Conservation (phyloP, 2,888 invertebrate genomes). For the Patella caerulea region DNA sequence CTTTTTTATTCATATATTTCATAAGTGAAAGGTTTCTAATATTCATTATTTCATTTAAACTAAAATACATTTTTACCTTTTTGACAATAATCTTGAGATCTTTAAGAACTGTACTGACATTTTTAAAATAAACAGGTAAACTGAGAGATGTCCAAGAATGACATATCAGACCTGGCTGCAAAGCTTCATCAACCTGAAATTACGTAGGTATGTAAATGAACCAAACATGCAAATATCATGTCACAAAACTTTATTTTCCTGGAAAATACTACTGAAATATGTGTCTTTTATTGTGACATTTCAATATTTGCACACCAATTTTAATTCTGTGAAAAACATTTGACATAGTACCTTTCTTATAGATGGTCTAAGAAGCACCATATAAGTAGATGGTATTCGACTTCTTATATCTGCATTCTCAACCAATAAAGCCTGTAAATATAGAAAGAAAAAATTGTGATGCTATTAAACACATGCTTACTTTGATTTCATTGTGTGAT, state of each 20-base stretch:
- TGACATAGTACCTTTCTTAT: constrained; percentile 73
- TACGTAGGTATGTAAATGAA: no score
- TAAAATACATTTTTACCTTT: constrained; percentile 43
- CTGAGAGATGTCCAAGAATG: constrained; percentile 88
- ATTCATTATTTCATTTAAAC: no score
- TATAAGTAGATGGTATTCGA: constrained; percentile 79
- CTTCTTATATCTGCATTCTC: constrained; percentile 64
- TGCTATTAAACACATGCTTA: no score
- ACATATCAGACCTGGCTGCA: constrained; percentile 83
- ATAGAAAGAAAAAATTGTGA: not conserved
- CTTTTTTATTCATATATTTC: no score
- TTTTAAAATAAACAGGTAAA: constrained; percentile 78
- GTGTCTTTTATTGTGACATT: no score
- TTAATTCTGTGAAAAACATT: no score
- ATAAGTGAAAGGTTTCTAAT: no score
- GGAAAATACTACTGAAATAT: no score
- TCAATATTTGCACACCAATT: no score
- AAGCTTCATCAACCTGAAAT: constrained; percentile 75
- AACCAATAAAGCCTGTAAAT: constrained; percentile 51
- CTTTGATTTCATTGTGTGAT: no score
- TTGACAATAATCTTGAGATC: constrained; percentile 75
- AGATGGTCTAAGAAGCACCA: constrained; percentile 79
- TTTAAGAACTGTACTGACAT: constrained; percentile 76
- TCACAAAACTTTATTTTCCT: no score
- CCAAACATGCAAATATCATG: no score